Evolutionary conservation across 2,797 vertebrate species (phyloP), one percentile per base, ranked within the genome.

Genomic region (Lutjanus campechanus): DNA sequence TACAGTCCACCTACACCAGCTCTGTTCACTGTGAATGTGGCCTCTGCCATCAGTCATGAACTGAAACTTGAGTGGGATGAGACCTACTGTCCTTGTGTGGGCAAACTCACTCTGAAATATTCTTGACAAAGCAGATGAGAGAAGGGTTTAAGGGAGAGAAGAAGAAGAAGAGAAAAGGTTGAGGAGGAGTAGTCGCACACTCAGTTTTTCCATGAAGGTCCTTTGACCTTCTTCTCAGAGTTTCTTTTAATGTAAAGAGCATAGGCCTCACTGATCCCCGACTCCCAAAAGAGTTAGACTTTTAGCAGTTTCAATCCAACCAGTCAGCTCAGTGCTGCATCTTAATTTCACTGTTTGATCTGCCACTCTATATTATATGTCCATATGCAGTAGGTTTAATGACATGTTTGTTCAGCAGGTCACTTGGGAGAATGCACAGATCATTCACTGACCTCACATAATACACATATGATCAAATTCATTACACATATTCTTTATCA

Each of bases 51-150:
- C 79, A 87, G 77, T 85, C 86, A 80, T 89, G 87, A 85, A 88
- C 89, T 79, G 56, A 85, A 79, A 76, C 73, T 81, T 90, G 88
- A 88, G 90, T 93, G 87, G 87, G 90, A 83, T 74, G 77, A 86
- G 85, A 84, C 77, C 81, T 64, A 67, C 62, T 79, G 82, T 91
- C 85, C 81, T 84, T 89, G 85, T 85, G 89, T 92, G 89, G 90
- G 92, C 77, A 83, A 82, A 84, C 50, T 70, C 75, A 68, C 81
- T 81, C 68, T 77, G 82, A 84, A 77, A 73, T 71, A 72, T 79
- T 81, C 76, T 73, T 60, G 1, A 76, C 44, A 66, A 85, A 85
- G 82, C 62, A 65, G 67, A 79, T 19, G 10, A 78, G 49, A 74
- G 19, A 61, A 20, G 13, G 25, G 19, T 66, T 50, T 20, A 61